These are phyloP conservation scores for Urocitellus parryii DNA, from an alignment of 2,113 vertebrate species.

Conservation along the genomic window DNA sequence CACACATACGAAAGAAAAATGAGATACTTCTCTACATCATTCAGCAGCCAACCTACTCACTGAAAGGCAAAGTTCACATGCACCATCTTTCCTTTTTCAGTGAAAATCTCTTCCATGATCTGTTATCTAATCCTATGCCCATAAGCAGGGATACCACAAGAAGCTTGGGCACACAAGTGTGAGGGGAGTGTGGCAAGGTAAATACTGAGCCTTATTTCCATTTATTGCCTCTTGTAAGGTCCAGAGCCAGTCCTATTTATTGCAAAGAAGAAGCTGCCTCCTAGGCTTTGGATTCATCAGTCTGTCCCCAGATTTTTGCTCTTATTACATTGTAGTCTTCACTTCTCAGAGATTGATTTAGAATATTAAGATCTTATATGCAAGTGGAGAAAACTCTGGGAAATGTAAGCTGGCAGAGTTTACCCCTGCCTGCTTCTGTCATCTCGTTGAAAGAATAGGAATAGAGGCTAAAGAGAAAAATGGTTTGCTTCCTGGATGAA, in stretches of 20 bases:
- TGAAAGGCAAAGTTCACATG: background rate
- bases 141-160: background rate
- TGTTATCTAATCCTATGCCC: background rate
- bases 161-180: background rate
- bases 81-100: background rate
- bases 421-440: background rate
- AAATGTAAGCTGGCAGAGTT: background rate
- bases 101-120: background rate
- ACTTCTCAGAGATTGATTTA: background rate
- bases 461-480: background rate
- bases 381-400: background rate
- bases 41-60: background rate
- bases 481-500: background rate
- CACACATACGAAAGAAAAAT: background rate
- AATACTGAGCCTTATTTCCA: background rate
- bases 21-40: background rate
- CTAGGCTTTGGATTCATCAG: background rate
- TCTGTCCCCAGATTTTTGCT: background rate
- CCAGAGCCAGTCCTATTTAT: background rate
- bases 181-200: background rate
- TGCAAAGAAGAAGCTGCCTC: background rate
- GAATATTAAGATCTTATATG: background rate
- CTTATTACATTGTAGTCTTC: background rate
- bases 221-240: background rate
- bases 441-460: background rate